Percentiles rank a stretch among this genome's conserved stretches.
Evolutionary conservation across 2,113 vertebrate species (phyloP).

Genomic region (Myxocyprinus asiaticus): DNA sequence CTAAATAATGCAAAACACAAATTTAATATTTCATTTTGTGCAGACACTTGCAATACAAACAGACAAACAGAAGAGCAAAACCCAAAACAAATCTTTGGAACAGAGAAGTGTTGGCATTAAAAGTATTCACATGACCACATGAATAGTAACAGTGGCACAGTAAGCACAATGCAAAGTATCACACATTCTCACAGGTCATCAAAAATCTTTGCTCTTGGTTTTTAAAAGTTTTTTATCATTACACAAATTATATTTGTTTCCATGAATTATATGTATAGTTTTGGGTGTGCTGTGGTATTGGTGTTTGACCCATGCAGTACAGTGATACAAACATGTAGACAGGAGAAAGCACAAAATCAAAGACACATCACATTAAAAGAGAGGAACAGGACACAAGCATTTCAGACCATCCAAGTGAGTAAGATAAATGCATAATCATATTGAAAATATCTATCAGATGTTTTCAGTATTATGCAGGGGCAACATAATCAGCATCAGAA

Average conservation of each 20-base stretch:
- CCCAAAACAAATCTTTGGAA: neutral
- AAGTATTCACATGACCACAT: neutral
- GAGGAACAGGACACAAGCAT: neutral
- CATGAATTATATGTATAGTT: too few species aligned
- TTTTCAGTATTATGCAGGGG: neutral
- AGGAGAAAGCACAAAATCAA: neutral
- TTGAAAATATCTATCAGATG: neutral
- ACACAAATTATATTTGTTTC: neutral
- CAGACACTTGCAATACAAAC: too few species aligned
- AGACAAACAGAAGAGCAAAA: neutral
- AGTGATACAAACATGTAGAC: neutral
- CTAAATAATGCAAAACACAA: constrained; percentile 14
- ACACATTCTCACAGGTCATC: neutral
- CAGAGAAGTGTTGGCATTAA: neutral
- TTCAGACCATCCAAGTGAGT: neutral
- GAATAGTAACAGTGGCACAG: neutral
- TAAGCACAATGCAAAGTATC: neutral
- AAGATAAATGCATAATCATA: neutral
- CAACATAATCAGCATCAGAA: fast-evolving
- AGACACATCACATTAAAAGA: neutral
- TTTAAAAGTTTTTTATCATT: neutral
- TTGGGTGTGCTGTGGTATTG: neutral
- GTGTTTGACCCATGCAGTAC: neutral
- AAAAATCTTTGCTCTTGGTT: neutral
- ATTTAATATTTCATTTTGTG: neutral